phyloP scores from a whole-genome alignment of 2,888 invertebrate species.

The Xestia c-nigrum region DNA sequence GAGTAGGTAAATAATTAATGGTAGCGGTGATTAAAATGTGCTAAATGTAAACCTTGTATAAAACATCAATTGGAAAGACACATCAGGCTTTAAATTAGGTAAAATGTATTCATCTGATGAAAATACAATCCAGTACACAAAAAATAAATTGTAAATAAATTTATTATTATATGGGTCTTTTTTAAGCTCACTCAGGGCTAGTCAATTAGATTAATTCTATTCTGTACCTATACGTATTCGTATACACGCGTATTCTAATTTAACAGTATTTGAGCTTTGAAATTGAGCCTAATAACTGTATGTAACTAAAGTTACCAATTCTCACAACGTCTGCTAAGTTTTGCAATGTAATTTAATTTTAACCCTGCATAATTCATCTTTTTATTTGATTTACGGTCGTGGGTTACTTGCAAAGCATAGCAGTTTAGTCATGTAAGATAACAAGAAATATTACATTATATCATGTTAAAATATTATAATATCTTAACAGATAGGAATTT shows the following conservation, averaged over 20 bases:
- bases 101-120: not conserved
- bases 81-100: not conserved
- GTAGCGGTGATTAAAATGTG: not conserved
- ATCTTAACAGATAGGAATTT: constrained; percentile 35
- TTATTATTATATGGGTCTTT: too few relatives aligned
- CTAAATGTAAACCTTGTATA: too few relatives aligned
- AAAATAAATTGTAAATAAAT: not conserved
- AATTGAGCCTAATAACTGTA: not conserved
- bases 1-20: not conserved
- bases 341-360: not conserved
- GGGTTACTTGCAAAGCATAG: constrained; percentile 8
- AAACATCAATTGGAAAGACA: not conserved
- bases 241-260: not conserved
- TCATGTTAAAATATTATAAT: not conserved
- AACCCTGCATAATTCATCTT: not conserved
- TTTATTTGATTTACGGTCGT: not conserved
- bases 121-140: not conserved
- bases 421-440: constrained; percentile 8
- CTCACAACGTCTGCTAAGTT: not conserved
- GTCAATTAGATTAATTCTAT: not conserved
- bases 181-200: not conserved
- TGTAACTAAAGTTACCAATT: not conserved
- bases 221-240: not conserved
- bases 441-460: constrained; percentile 1
- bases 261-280: not conserved